Base-by-base conservation (phyloP, 92 coral and sea anemone genomes). In the Paragorgia papillata region DNA sequence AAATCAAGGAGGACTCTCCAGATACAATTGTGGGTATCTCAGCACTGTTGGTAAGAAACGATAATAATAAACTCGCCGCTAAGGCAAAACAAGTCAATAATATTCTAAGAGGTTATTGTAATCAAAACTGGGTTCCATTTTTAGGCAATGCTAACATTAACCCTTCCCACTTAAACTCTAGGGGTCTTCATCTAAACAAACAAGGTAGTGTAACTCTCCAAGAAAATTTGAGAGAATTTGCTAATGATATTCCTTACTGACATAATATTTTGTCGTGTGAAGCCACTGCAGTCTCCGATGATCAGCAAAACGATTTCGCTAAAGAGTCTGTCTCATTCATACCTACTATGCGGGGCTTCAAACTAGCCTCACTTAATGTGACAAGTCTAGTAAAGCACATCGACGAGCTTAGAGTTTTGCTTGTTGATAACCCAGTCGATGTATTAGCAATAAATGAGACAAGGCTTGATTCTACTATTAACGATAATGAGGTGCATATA, bases 141-240 rank as follows among this genome's bases (percentile, higher is more conserved):
- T 50, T 86, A 21, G 46, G 68, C 33, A 83, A 79, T 62, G 55
- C 71, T 12, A 82, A 76, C 43, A 63, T 81, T 71, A 37, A 70
- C 21, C 43, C 48, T 27, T 68, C 59, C 59, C 62, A 34, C 34
- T 67, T 86, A 13, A 75, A 86, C 31, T 44, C 10, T 31, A 66
- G 76, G 14, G 90, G 83, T 8, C 48, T 70, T 10, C 85, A 80
- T 76, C 71, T 80, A 58, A 84, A 33, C 33, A 46, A 80, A 28
- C 73, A 67, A 69, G 84, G 84, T 53, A 84, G 82, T 49, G 57
- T 34, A 31, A 39, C 28, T 19, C 39, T 76, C 18, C 55, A 60
- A 76, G 33, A 37, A 20, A 76, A 76, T 62, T 48, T 62, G 19
- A 54, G 24, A 33, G 69, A 76, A 32, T 57, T 75, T 73, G 62